These are phyloP conservation scores for Oryctolagus cuniculus DNA, from an alignment of 2,113 vertebrate genomes.

Conservation along the genomic window DNA sequence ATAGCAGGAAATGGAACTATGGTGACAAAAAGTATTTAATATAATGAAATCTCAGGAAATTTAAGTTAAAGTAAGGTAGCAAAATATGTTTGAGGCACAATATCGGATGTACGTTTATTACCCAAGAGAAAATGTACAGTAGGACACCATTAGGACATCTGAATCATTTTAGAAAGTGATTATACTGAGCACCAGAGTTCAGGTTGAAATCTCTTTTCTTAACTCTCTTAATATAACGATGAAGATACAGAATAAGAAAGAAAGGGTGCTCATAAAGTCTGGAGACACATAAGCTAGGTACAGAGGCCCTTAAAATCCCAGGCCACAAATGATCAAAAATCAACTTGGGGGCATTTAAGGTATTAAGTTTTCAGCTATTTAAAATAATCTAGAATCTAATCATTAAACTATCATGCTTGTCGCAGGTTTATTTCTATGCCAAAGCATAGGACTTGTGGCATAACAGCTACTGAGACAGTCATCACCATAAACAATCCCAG, in stretches of 20 bases:
- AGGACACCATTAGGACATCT: conserved; percentile 46
- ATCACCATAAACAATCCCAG: conserved; percentile 64
- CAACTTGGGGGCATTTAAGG: background rate
- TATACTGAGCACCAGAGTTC: conserved; percentile 55
- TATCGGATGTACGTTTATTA: conserved; percentile 64
- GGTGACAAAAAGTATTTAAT: conserved; percentile 64
- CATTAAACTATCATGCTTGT: background rate
- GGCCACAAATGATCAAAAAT: background rate
- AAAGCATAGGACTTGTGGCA: background rate
- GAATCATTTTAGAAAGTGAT: conserved; percentile 66
- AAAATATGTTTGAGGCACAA: conserved; percentile 20
- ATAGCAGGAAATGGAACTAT: conserved; percentile 63
- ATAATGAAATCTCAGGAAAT: conserved; percentile 71
- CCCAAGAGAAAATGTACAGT: conserved; percentile 45
- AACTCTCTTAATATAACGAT: conserved; percentile 26
- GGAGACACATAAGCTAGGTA: conserved; percentile 5
- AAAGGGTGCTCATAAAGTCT: background rate
- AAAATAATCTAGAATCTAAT: conserved; percentile 50
- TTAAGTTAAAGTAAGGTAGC: conserved; percentile 72
- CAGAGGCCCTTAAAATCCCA: background rate
- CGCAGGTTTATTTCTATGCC: background rate
- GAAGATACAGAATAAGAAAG: conserved; percentile 42
- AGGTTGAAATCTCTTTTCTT: conserved; percentile 60
- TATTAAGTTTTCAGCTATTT: conserved; percentile 8
- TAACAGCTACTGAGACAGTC: conserved; percentile 14